Conservation (phyloP, 2,113 vertebrate species). For the Trachemys scripta region DNA sequence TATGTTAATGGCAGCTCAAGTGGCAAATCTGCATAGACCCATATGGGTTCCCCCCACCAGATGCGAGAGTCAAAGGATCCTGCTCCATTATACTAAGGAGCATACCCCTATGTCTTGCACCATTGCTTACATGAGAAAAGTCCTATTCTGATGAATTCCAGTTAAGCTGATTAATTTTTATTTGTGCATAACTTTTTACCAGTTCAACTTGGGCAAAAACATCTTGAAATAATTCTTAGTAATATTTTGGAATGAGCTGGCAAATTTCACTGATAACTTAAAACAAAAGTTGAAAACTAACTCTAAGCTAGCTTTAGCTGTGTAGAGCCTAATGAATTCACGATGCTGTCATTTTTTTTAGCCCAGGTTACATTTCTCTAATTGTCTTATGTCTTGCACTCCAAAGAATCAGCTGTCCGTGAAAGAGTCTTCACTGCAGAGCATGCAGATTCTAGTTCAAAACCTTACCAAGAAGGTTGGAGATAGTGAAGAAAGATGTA, state of each 20-base stretch:
- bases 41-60: background rate
- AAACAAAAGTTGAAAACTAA: background rate
- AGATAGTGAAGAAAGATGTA: constrained; percentile 88
- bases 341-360: background rate
- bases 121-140: background rate
- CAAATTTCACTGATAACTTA: background rate
- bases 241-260: background rate
- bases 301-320: background rate
- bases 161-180: background rate
- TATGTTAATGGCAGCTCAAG: background rate
- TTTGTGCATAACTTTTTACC: background rate
- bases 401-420: constrained; percentile 68
- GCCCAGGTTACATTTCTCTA: background rate
- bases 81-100: fast-evolving
- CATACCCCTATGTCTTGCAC: background rate
- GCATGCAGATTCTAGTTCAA: constrained; percentile 85
- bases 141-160: background rate
- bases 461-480: constrained; percentile 90
- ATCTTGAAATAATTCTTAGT: background rate
- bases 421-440: constrained; percentile 76
- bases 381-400: constrained; percentile 33
- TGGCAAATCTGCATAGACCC: background rate
- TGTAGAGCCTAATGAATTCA: background rate
- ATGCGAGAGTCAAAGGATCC: fast-evolving
- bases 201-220: background rate